A percentile compares a stretch with the other conserved stretches of the same genome.
Evolutionary conservation across 2,797 vertebrate species (phyloP).

Genomic region (Pseudomugil tenellus): DNA sequence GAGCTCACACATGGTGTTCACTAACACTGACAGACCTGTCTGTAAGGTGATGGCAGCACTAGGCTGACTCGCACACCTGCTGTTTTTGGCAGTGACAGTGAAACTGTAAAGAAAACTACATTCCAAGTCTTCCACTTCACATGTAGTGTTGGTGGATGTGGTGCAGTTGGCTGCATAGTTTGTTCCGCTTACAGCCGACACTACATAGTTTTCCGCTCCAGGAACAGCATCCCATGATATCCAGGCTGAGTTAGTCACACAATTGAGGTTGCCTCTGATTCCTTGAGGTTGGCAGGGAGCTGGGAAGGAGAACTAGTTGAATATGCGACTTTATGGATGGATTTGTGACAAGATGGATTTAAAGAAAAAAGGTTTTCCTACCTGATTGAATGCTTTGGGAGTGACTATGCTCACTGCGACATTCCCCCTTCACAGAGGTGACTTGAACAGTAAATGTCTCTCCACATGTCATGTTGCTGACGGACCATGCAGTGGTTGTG

Average conservation of each 20-base stretch:
- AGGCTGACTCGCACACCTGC: constrained; percentile 66
- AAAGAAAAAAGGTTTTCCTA: constrained; percentile 11
- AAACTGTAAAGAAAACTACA: constrained; percentile 78
- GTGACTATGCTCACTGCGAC: constrained; percentile 48
- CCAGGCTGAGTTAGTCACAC: constrained; percentile 75
- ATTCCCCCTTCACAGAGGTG: constrained; percentile 61
- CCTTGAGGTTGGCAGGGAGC: constrained; percentile 77
- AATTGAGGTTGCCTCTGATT: constrained; percentile 63
- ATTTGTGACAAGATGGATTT: neutral
- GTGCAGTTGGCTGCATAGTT: constrained; percentile 62
- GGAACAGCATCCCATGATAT: constrained; percentile 70
- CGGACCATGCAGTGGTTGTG: constrained; percentile 54
- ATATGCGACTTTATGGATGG: neutral
- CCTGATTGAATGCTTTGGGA: constrained; percentile 56
- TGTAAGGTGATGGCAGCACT: constrained; percentile 60
- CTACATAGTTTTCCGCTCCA: constrained; percentile 64
- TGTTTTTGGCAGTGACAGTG: constrained; percentile 63
- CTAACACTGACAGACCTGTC: constrained; percentile 61
- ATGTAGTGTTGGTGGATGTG: constrained; percentile 64
- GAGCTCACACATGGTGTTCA: neutral
- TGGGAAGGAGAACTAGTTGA: constrained; percentile 40
- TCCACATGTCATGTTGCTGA: constrained; percentile 69
- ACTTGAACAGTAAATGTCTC: constrained; percentile 62
- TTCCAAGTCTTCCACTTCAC: constrained; percentile 71
- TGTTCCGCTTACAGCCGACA: constrained; percentile 57